Evolutionary conservation across 2,888 invertebrate species (phyloP), one percentile per base, ranked within the genome.

Genomic region (Tigriopus californicus): DNA sequence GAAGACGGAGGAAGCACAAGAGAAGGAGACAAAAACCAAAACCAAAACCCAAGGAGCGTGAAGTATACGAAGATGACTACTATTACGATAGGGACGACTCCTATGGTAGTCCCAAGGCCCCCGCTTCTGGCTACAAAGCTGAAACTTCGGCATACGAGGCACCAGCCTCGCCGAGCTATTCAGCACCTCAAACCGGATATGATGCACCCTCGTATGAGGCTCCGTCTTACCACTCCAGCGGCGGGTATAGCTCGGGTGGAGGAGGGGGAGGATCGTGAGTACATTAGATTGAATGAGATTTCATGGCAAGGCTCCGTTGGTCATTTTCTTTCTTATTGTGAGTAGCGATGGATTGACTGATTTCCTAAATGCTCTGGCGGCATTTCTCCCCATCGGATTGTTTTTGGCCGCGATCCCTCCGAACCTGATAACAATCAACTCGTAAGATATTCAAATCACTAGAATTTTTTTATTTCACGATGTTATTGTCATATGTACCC

Each of bases 331-430:
- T n/a, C n/a, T n/a, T n/a, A n/a, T n/a, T n/a, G n/a, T n/a, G n/a
- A n/a, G n/a, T 33, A 33, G 49, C 13, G 49, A 49, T 22, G 49
- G 49, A 42, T 56, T 56, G 13, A 56, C 15, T 44, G 44, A 76
- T 64, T 72, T 82, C 44, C 69, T 82, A 12, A 79, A 78, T 61
- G 69, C 83, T 64, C 70, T 82, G 65, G 79, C 82, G 0, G 78
- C 83, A 1, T 74, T 82, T 65, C 73, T 83, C 57, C 84, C 84
- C 0, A 76, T 83, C 54, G 83, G 83, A 0, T 71, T 84, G 54
- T 75, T 83, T 62, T 73, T 83, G 56, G 82, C 83, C 1, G 80
- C 83, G 0, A 72, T 83, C 18, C 80, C 81, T 0, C 83, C 83
- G 1, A 80, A 73, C 65, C 71, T 83, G 65, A 73, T 83, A 64